Base-by-base conservation (phyloP, 92 coral and sea anemone species). In the Phenganax marumi region DNA sequence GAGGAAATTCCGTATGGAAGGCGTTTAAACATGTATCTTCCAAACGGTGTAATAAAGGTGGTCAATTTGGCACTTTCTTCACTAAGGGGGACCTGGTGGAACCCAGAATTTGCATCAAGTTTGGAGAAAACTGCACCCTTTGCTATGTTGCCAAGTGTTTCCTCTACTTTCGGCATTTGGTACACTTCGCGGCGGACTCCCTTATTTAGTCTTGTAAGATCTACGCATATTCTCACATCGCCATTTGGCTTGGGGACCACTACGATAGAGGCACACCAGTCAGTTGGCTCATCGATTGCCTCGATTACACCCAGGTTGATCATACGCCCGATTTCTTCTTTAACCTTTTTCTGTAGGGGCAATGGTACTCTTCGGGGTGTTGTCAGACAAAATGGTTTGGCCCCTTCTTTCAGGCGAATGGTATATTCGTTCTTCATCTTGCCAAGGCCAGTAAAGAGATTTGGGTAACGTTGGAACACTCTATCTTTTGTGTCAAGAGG, bases 41-140 rank as follows among this genome's bases (percentile, higher is more conserved):
- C 80, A 21, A 66, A 81, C 14, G 86, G 75, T 33, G 43, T 33
- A 7, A 85, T 83, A 25, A 76, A 76, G 80, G 88, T 84, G 56
- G 90, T 77, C 52, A 84, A 22, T 83, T 77, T 70, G 11, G 84
- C 50, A 75, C 79, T 13, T 64, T 81, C 72, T 12, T 63, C 70
- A 18, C 70, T 63, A 18, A 63, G 70, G 70, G 70, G 22, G 22
- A 63, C 70, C 70, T 88, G 90, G 75, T 88, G 85, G 76, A 88
- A 84, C n/a, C 90, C 90, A 8, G 90, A 88, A 73, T 88, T 88
- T n/a, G 90, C 90, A 50, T 87, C 90, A 8, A 87, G 84, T 57
- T 81, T 86, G 73, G 64, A 55, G 79, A 70, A 86, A 25, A 86
- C 84, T 8, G 83, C 33, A 12, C 86, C 89, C 75, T 52, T 88